These are phyloP conservation scores for Druon quercuslanigerum DNA, from an alignment of 1,140 invertebrate species.

Conservation along the genomic window DNA sequence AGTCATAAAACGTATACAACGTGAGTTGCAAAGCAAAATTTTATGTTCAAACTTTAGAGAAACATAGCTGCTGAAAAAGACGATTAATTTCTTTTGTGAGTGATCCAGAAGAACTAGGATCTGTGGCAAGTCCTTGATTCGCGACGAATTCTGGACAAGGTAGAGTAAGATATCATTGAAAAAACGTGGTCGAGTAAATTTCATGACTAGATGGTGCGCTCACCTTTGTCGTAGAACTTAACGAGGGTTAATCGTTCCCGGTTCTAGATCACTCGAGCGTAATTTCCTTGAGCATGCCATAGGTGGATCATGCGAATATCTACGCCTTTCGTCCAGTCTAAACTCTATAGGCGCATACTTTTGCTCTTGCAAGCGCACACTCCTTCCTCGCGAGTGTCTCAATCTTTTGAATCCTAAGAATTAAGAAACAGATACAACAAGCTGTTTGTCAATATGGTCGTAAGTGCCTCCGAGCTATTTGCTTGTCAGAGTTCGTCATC, in stretches of 20 bases:
- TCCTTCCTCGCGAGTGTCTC: conserved; percentile 25
- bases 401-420: conserved; percentile 42
- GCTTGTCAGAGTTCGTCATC: conserved; percentile 27
- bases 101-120: too few species aligned
- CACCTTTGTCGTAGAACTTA: conserved; percentile 12
- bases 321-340: conserved; percentile 30
- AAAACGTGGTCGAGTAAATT: conserved; percentile 9
- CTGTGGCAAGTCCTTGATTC: conserved; percentile 17
- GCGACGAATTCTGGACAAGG: conserved; percentile 10
- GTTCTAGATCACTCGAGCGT: conserved; percentile 45
- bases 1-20: conserved; percentile 10
- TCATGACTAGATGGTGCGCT: conserved; percentile 28
- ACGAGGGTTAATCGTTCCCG: conserved; percentile 45
- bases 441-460: conserved; percentile 6
- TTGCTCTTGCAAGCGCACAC: conserved; percentile 41
- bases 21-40: neutral
- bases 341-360: conserved; percentile 44
- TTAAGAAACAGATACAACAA: neutral
- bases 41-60: too few species aligned
- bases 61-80: neutral
- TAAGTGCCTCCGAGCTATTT: conserved; percentile 23
- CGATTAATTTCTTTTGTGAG: neutral
- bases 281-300: conserved; percentile 53
- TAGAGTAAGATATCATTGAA: conserved; percentile 21
- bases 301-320: conserved; percentile 46